Conservation (phyloP, 2,797 vertebrate genomes). For the Macropus fuliginosus region DNA sequence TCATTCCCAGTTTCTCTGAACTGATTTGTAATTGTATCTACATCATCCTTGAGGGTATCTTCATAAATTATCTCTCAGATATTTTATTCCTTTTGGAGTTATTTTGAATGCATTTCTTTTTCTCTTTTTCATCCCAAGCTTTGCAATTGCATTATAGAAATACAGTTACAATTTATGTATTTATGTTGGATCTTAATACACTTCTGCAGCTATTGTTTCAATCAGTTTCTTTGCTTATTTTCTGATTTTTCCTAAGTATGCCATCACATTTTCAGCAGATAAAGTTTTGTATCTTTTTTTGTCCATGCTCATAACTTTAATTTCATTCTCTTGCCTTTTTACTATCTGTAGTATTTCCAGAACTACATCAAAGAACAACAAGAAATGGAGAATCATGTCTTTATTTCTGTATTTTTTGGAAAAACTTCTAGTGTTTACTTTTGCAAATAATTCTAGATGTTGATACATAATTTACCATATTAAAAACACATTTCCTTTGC, state of each 20-base stretch:
- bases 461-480: background rate
- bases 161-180: too few species aligned
- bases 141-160: too few species aligned
- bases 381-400: background rate
- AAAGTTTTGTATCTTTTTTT: background rate
- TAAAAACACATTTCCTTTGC: background rate
- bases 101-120: too few species aligned
- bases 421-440: background rate
- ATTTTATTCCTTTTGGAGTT: too few species aligned
- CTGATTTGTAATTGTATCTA: too few species aligned
- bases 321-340: background rate
- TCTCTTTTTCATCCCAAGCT: too few species aligned
- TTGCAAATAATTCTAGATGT: background rate
- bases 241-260: background rate
- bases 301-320: background rate
- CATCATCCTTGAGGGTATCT: too few species aligned
- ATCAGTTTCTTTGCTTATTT: background rate
- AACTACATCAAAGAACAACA: background rate
- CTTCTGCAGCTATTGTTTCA: background rate
- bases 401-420: background rate
- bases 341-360: background rate
- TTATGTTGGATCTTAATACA: too few species aligned
- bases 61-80: too few species aligned
- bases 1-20: too few species aligned
- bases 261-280: background rate